Conservation (phyloP, 2,888 invertebrate genomes). For the Linnaemya tessellans region DNA sequence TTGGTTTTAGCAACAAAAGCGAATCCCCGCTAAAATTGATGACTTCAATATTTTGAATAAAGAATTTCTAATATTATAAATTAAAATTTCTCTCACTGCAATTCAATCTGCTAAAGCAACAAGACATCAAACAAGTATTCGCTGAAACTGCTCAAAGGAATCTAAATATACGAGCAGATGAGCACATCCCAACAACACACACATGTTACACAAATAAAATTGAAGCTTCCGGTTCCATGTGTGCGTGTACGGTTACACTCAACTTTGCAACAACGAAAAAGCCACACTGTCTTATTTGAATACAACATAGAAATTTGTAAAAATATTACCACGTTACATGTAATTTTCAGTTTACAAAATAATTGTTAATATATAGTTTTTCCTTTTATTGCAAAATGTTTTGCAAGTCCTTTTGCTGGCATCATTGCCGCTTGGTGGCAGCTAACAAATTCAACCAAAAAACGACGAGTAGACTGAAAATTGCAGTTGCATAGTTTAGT, state of each 20-base stretch:
- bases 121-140: not conserved
- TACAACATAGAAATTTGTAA: conserved; percentile 33
- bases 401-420: conserved; percentile 24
- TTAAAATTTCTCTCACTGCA: not conserved
- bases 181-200: not conserved
- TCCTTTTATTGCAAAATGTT: conserved; percentile 50
- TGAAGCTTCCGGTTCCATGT: not conserved
- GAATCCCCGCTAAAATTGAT: not conserved
- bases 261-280: conserved; percentile 4
- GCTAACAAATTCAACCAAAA: conserved; percentile 14
- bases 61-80: not conserved
- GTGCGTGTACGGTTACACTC: not conserved
- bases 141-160: too few species aligned
- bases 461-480: conserved; percentile 25
- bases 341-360: conserved; percentile 55
- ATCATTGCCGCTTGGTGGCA: not conserved
- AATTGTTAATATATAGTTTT: conserved; percentile 57
- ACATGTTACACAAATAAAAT: not conserved
- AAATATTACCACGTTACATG: conserved; percentile 50
- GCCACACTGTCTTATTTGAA: conserved; percentile 12
- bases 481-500: conserved; percentile 50
- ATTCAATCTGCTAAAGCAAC: not conserved
- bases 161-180: not conserved
- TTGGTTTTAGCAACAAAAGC: too few species aligned
- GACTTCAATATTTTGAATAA: not conserved